These are phyloP conservation scores for Numida meleagris DNA, from an alignment of 2,113 vertebrate genomes.

Conservation along the genomic window DNA sequence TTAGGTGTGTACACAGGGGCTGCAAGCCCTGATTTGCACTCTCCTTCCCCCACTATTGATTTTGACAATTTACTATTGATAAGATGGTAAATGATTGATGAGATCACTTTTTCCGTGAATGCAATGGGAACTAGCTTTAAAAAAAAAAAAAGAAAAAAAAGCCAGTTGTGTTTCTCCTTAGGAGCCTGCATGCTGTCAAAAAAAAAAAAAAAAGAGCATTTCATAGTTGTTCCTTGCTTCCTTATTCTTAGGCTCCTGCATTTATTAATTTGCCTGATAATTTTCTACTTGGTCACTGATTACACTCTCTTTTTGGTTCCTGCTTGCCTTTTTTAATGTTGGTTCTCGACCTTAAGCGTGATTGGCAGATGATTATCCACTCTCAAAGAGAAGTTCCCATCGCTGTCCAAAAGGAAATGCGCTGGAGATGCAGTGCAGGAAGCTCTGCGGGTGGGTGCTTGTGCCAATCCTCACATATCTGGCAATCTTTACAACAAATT, in stretches of 20 bases:
- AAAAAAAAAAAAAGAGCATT: background rate
- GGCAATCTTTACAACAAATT: background rate
- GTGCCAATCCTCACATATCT: background rate
- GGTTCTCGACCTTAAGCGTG: background rate
- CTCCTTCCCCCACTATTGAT: background rate
- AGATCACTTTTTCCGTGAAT: fast-evolving
- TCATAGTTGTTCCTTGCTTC: background rate
- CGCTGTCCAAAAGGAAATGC: background rate
- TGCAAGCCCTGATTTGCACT: background rate
- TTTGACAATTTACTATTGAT: background rate
- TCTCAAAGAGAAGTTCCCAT: background rate
- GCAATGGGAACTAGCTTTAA: background rate
- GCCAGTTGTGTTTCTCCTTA: background rate
- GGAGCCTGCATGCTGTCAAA: background rate
- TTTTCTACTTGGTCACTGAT: background rate
- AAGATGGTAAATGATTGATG: background rate
- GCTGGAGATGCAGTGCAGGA: background rate
- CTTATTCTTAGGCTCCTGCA: background rate
- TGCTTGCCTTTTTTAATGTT: background rate
- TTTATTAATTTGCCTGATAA: background rate
- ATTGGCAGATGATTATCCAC: background rate
- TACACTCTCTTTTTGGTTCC: background rate
- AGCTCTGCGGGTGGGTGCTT: background rate
- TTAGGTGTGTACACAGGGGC: background rate
- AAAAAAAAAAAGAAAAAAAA: background rate